Evolutionary conservation across 1,140 invertebrate genomes (phyloP).

Genomic region (Dolichoris vasculosae): DNA sequence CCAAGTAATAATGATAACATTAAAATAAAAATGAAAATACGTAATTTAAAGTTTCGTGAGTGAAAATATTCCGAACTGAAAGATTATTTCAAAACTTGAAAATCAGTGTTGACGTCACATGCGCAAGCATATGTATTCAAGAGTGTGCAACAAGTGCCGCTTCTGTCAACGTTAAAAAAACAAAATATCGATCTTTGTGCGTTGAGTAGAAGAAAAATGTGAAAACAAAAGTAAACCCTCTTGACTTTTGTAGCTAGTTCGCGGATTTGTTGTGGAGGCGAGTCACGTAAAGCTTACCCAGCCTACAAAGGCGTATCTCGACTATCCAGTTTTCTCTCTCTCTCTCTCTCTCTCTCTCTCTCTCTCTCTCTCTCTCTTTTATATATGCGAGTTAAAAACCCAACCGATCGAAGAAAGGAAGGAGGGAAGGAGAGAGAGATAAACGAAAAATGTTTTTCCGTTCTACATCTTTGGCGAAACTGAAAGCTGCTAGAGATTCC

Average conservation of each 20-base stretch:
- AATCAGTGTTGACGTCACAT: background rate
- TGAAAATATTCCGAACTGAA: background rate
- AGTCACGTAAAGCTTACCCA: slow-evolving; percentile 43
- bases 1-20: too few relatives aligned
- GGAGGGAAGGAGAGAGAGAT: background rate
- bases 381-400: background rate
- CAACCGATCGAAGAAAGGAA: background rate
- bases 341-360: slow-evolving; percentile 1
- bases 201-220: background rate
- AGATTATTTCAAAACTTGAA: background rate
- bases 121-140: background rate
- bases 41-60: background rate
- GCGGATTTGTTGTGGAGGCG: background rate
- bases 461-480: too few relatives aligned
- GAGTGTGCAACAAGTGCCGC: background rate
- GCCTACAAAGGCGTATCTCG: slow-evolving; percentile 16
- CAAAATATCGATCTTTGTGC: background rate
- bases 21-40: too few relatives aligned
- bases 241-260: background rate
- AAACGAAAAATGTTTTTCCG: background rate
- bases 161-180: background rate
- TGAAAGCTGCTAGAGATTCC: background rate
- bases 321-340: slow-evolving; percentile 34
- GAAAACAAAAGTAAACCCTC: background rate
- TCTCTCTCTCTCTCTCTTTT: background rate